Evolutionary conservation across 2,113 vertebrate genomes (phyloP).

Genomic region (Dicrurus megarhynchus): DNA sequence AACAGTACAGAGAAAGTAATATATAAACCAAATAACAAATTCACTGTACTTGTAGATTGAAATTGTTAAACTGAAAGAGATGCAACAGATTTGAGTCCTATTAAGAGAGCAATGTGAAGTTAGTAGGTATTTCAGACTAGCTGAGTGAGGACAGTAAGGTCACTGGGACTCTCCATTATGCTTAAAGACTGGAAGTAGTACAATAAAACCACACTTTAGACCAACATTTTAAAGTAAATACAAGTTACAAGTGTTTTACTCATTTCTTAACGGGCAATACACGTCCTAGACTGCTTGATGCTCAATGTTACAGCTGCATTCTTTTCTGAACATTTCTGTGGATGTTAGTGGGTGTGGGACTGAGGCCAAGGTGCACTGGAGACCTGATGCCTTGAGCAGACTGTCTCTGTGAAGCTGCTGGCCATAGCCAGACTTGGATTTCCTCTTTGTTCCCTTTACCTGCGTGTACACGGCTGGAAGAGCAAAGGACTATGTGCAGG

Average conservation of each 20-base stretch:
- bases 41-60: background rate
- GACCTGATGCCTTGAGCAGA: background rate
- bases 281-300: fast-evolving
- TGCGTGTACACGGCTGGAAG: fast-evolving
- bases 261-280: background rate
- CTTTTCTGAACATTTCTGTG: background rate
- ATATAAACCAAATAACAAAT: background rate
- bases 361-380: background rate
- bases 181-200: background rate
- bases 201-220: background rate
- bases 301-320: background rate
- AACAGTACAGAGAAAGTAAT: background rate
- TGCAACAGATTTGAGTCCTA: background rate
- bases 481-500: fast-evolving
- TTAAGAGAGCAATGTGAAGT: background rate
- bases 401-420: background rate
- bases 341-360: fast-evolving
- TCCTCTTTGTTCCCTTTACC: background rate
- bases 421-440: too few relatives aligned
- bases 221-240: background rate
- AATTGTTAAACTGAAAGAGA: background rate
- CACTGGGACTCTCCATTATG: background rate
- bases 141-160: background rate
- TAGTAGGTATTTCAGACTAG: background rate
- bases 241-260: background rate